Percentiles rank a stretch among this genome's conserved stretches.
phyloP scores from a whole-genome alignment of 2,797 vertebrate genomes.

The Bradypodion pumilum region DNA sequence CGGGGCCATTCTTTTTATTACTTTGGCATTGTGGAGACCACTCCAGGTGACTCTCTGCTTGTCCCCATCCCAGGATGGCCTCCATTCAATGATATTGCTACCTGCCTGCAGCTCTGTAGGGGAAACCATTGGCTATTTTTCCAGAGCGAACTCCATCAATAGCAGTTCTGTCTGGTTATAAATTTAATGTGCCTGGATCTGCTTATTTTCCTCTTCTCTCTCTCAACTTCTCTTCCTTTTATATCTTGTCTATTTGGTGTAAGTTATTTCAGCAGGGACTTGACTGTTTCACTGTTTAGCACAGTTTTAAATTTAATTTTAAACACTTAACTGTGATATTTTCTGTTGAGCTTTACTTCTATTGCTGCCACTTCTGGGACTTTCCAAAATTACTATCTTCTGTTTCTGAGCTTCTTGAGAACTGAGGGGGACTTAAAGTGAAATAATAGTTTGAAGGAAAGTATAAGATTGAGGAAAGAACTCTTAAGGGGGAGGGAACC shows the following conservation, averaged over 20 bases:
- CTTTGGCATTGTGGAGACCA: not conserved
- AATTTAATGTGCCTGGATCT: not conserved
- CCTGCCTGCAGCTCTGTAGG: no score
- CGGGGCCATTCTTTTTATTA: not conserved
- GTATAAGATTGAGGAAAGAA: conserved; percentile 45
- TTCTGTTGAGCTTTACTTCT: not conserved
- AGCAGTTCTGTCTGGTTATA: not conserved
- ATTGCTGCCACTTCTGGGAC: not conserved
- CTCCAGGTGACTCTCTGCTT: not conserved
- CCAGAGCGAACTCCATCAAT: not conserved
- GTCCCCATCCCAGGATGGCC: not conserved
- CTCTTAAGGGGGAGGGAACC: conserved; percentile 36
- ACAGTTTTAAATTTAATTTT: not conserved
- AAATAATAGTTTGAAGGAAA: conserved; percentile 55
- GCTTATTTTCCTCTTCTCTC: not conserved
- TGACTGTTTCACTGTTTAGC: not conserved
- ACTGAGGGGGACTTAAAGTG: conserved; percentile 40
- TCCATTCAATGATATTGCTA: no score
- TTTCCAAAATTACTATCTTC: not conserved
- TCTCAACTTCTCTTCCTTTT: not conserved
- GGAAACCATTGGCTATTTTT: not conserved
- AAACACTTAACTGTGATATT: not conserved
- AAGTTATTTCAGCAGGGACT: not conserved
- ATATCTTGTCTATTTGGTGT: not conserved
- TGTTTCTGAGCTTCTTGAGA: conserved; percentile 27